Base-by-base conservation (phyloP, 2,797 vertebrate species). In the Sebastolobus altivelis region DNA sequence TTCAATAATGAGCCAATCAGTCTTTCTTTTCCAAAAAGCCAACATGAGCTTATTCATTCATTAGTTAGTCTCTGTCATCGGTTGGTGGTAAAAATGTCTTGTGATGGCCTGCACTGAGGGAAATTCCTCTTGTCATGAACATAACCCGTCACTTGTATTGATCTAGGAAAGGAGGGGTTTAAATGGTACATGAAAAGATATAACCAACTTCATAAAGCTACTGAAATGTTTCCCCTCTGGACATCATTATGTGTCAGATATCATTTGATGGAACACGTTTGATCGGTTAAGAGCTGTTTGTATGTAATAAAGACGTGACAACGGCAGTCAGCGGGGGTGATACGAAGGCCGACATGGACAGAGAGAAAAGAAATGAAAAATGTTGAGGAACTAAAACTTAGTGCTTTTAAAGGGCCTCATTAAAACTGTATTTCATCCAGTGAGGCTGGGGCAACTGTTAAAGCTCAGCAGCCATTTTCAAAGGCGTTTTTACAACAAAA, bases 101-200 rank as follows among this genome's bases (percentile, higher is more conserved):
- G 49, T 82, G 72, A 71, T 80, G 80, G 49, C 38, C 59, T 52
- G 35, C 69, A 58, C 27, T 54, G 60, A 71, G 25, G 52, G 65
- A 67, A 18, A 80, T 71, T 68, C 58, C 33, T 76, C 56, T 61
- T 31, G 40, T 79, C 55, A 62, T 12, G 3, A 80, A 66, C 63
- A 37, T 22, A 68, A 79, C 60, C 46, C 14, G 2, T 74, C 22
- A 76, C 79, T 84, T 69, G 49, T 35, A 74, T 58, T 85, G 69
- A 88, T 85, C 60, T 65, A 49, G 43, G 76, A 82, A 81, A 55
- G 38, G 31, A 71, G 33, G 22, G 11, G 65, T 62, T 72, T 61
- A 81, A 85, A 85, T 71, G 18, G 16, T 25, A 89, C 54, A 85
- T 75, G 65, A 83, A 74, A 81, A 72, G 72, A 52, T 85, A 80